A percentile compares a stretch with the other conserved stretches of the same genome.
Conservation (phyloP, 2,113 vertebrate genomes). For the Symphodus melops region DNA sequence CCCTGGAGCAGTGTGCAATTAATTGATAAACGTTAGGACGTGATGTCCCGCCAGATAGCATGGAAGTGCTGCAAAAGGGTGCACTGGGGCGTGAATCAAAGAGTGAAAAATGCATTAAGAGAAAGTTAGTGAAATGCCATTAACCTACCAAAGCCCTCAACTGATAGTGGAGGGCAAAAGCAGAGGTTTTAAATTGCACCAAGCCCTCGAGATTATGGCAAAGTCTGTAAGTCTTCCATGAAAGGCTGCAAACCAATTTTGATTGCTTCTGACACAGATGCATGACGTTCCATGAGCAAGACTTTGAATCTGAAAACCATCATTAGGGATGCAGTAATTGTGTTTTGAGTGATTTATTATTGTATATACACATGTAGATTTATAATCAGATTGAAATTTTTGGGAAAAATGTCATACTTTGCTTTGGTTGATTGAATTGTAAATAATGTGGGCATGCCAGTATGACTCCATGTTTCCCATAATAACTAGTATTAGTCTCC, state of each 20-base stretch:
- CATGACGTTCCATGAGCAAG: conserved; percentile 66
- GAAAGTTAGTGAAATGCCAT: conserved; percentile 81
- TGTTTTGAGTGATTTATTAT: conserved; percentile 76
- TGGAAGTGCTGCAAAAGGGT: conserved; percentile 69
- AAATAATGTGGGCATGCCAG: conserved; percentile 61
- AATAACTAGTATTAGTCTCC: conserved; percentile 55
- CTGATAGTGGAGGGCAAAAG: conserved; percentile 76
- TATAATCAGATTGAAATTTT: conserved; percentile 71
- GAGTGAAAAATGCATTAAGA: conserved; percentile 78
- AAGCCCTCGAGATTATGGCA: conserved; percentile 76
- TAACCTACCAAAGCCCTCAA: conserved; percentile 80
- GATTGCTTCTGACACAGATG: conserved; percentile 74
- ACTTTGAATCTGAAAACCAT: conserved; percentile 71
- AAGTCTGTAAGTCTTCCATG: conserved; percentile 72
- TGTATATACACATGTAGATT: conserved; percentile 71
- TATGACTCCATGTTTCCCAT: conserved; percentile 68
- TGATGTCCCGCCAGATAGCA: conserved; percentile 78
- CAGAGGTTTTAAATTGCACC: conserved; percentile 78
- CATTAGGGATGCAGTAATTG: conserved; percentile 73
- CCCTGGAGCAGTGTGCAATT: conserved; percentile 79
- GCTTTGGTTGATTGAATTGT: conserved; percentile 57
- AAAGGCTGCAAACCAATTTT: conserved; percentile 67
- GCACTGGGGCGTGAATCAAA: conserved; percentile 77
- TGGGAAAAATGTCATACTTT: conserved; percentile 43
- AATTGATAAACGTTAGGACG: conserved; percentile 82